These are phyloP conservation scores for Orthosia incerta DNA, from an alignment of 2,888 invertebrate species.

Conservation along the genomic window DNA sequence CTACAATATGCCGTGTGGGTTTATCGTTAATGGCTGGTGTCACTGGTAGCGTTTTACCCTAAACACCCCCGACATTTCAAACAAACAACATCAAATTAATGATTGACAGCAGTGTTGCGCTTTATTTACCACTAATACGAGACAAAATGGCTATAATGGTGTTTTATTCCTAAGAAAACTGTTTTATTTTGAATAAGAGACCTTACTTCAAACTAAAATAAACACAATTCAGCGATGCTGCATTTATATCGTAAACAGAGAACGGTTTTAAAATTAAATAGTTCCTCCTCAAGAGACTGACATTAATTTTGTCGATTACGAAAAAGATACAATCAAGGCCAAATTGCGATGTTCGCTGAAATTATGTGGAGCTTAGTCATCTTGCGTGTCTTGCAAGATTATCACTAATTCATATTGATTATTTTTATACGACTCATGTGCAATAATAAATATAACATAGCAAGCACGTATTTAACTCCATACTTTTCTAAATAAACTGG, in stretches of 20 bases:
- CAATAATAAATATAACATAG: background rate
- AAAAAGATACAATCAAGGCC: constrained; percentile 43
- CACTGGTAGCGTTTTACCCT: background rate
- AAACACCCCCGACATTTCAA: too few species aligned
- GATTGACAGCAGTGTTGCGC: too few species aligned
- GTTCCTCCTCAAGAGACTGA: constrained; percentile 3
- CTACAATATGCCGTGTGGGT: too few species aligned
- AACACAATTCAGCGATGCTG: too few species aligned
- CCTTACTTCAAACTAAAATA: too few species aligned
- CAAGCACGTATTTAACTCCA: background rate
- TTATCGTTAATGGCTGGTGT: background rate
- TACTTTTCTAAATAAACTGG: background rate
- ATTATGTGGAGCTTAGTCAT: constrained; percentile 28
- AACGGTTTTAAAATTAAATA: background rate
- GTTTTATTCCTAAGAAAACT: too few species aligned
- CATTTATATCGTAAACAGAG: background rate
- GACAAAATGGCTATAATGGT: too few species aligned
- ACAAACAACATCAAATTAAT: too few species aligned
- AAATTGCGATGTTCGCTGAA: constrained; percentile 26
- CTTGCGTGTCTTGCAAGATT: constrained; percentile 33
- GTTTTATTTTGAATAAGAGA: too few species aligned
- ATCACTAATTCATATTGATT: constrained; percentile 27
- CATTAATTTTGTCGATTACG: constrained; percentile 26
- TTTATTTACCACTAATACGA: too few species aligned
- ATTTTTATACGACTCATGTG: constrained; percentile 26